These are phyloP conservation scores for Lycia hirtaria DNA, from an alignment of 2,888 invertebrate genomes.

Conservation along the genomic window DNA sequence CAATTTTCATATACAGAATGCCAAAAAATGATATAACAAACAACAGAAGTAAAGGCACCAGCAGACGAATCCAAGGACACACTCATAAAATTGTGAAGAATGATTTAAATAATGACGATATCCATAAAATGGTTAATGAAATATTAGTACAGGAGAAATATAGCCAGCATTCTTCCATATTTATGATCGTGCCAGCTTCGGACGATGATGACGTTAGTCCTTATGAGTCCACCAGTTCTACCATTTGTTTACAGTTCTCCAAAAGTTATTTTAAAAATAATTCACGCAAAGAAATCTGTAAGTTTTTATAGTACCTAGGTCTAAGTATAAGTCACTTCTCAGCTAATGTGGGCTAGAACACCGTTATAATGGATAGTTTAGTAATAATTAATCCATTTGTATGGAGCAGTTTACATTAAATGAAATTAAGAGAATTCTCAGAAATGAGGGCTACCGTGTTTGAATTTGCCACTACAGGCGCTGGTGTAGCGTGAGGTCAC, in stretches of 20 bases:
- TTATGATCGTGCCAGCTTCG: slow-evolving; percentile 53
- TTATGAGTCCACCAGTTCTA: slow-evolving; percentile 43
- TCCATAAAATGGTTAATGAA: slow-evolving; percentile 47
- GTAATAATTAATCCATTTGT: too few relatives aligned
- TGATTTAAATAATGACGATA: slow-evolving; percentile 44
- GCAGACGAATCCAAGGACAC: background rate
- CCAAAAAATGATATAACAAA: slow-evolving; percentile 25
- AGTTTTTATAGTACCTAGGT: slow-evolving; percentile 34
- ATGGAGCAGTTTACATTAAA: too few relatives aligned
- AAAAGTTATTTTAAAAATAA: slow-evolving; percentile 39
- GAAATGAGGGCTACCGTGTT: too few relatives aligned
- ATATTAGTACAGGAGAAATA: slow-evolving; percentile 44
- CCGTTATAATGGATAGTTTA: too few relatives aligned
- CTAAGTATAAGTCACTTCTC: too few relatives aligned
- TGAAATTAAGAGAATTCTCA: too few relatives aligned
- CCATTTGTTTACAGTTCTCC: slow-evolving; percentile 51
- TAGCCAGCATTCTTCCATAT: slow-evolving; percentile 51
- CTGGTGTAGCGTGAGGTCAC: too few relatives aligned
- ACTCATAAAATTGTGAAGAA: slow-evolving; percentile 45
- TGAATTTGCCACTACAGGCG: too few relatives aligned
- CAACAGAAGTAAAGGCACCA: background rate
- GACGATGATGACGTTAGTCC: slow-evolving; percentile 45
- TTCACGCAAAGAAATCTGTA: slow-evolving; percentile 31
- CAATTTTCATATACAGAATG: slow-evolving; percentile 39
- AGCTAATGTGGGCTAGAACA: too few relatives aligned